A percentile compares a stretch with the other conserved stretches of the same genome.
Conservation (phyloP, 1,140 invertebrate species). For the Mylabris phalerata region DNA sequence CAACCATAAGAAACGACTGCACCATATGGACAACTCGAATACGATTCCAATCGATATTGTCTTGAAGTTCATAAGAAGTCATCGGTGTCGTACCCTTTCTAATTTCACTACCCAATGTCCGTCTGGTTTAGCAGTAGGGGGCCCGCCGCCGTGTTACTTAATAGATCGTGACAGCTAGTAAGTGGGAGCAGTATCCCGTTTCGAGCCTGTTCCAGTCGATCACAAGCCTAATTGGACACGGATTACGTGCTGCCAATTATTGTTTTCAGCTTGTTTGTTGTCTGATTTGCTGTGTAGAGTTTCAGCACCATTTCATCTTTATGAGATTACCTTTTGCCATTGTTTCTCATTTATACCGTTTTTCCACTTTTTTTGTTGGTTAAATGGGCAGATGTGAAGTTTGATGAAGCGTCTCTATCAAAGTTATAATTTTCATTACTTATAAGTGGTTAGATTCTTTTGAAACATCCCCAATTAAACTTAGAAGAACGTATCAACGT, state of each 20-base stretch:
- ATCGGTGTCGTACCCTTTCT: not conserved
- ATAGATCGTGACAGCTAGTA: conserved; percentile 6
- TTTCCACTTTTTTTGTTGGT: too few relatives aligned
- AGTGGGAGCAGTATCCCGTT: conserved; percentile 2
- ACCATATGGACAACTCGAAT: too few relatives aligned
- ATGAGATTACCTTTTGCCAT: conserved; percentile 14
- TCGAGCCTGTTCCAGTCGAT: conserved; percentile 15
- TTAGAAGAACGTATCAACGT: not conserved
- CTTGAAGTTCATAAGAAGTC: not conserved
- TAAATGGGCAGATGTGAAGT: not conserved
- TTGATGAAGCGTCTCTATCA: conserved; percentile 4
- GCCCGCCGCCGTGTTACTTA: conserved; percentile 7
- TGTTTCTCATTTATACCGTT: conserved; percentile 11
- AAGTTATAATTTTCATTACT: not conserved
- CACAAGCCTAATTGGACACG: conserved; percentile 24
- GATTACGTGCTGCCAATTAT: conserved; percentile 25
- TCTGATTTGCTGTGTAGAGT: conserved; percentile 21
- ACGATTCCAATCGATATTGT: too few relatives aligned
- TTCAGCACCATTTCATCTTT: conserved; percentile 16
- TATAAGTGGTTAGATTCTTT: not conserved
- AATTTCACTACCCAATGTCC: too few relatives aligned
- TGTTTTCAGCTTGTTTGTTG: conserved; percentile 23
- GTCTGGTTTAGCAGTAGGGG: not conserved
- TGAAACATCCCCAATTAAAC: conserved; percentile 4
- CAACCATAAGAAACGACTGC: not conserved